Evolutionary conservation across 1,140 invertebrate species (phyloP), one percentile per base, ranked within the genome.

Genomic region (Bombus affinis): DNA sequence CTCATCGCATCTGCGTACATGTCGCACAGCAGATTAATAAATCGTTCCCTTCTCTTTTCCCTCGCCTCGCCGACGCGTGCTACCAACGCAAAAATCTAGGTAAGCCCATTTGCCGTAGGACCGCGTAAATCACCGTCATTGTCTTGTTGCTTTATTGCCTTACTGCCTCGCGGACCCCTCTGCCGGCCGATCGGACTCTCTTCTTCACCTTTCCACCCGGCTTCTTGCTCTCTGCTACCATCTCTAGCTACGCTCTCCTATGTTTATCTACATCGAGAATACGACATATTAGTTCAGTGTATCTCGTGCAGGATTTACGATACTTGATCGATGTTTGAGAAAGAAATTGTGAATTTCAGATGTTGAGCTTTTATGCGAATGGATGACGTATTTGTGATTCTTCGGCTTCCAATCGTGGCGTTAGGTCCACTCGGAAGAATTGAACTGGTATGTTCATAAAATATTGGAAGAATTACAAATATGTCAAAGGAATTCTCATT

Each of bases 101-200:
- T 91, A 92, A 92, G 87, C 89, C 87, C 86, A 92, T 92, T 92
- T 92, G 89, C 88, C 90, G 86, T 90, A 89, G 89, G 91, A 90
- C 85, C 91, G 83, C 90, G 87, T 92, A 92, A 91, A 93, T 93
- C 91, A 93, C 86, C 85, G 88, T 85, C 85, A 88, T 92, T 92
- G 90, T 92, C 86, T 92, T 92, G 90, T 92, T 91, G 88, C 85
- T 92, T 92, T 91, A 91, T 92, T 92, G 75, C 75, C 59, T 68
- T 71, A 59, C 81, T 74, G 75, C 85, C 88, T 83, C 57, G 72
- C 70, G 66, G 71, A 59, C 62, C 74, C 65, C 81, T 76, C 59
- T 42, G 53, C 88, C 39, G 44, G 35, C 65, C 62, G 80, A 83
- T 83, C 74, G 74, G 47, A 22, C 37, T 42, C 75, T 75, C 82